Evolutionary conservation across 2,888 invertebrate species (phyloP), one percentile per base, ranked within the genome.

Genomic region (Prionchulus punctatus): DNA sequence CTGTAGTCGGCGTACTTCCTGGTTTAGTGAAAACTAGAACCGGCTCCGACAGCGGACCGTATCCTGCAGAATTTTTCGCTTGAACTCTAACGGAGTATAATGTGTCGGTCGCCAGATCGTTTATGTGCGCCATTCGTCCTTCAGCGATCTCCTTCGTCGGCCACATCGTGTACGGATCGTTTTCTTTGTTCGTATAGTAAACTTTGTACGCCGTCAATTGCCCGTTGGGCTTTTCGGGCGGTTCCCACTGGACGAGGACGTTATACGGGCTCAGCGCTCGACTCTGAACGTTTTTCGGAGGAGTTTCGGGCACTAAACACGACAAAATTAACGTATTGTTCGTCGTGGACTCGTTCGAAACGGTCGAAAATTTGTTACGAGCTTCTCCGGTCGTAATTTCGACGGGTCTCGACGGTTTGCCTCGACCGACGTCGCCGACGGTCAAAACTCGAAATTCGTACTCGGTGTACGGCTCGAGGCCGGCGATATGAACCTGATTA

Each of bases 21-120:
- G 89, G 91, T 70, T 90, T 89, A 30, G 92, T 94, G 77, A 91
- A 89, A 66, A 94, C 91, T 74, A 90, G 89, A n/a, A 92, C 88
- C n/a, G 91, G 87, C 2, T 84, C 81, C 62, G 92, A 92, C 63
- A 90, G 80, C 0, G 96, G 96, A 51, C 96, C 92, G 45, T 88
- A 87, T 0, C 96, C 96, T 60, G 91, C 87, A 21, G 85, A 86
- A 4, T 92, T 92, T 72, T 84, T 85, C 1, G 90, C 90, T 71
- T 89, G 89, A 2, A 91, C 91, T 57, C 86, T 79, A 67, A 94
- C 88, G 52, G 91, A 90, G 75, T 94, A 94, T 62, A 91, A 90
- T 23, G 85, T 85, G 73, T 88, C 86, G 1, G 90, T 85, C 27
- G 83, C 85, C 65, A 94, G 78, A 71, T 90, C 88, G 67, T 86